Base-by-base conservation (phyloP, 2,113 vertebrate genomes). In the Strigops habroptila region DNA sequence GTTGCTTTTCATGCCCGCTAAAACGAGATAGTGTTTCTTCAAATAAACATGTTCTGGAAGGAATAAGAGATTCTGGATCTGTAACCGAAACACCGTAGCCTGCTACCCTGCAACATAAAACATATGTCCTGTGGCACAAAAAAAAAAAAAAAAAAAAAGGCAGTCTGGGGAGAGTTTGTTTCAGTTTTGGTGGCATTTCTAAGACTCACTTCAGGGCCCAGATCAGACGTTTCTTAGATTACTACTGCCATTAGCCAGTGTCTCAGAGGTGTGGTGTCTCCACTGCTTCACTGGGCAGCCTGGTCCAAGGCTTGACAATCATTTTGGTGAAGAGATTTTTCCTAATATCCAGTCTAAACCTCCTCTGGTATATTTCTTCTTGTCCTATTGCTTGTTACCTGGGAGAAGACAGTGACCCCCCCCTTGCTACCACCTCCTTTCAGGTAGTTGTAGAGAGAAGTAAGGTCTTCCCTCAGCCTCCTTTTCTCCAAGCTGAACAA, bases 181-280 rank as follows among this genome's bases (percentile, higher is more conserved):
- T 77, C 35, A 9, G 28, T 68, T 83, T 59, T 39, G 43, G 60
- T 93, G 88, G 49, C 46, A 73, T 97, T 97, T 97, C 94, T 53
- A 91, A 74, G 90, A 55, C 81, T 84, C 0, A 13, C 94, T 68
- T 74, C 39, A 77, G 65, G 75, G 82, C 33, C 30, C 25, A 0
- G 69, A 85, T 96, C 53, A 91, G 82, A 92, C 82, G 70, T 86
- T 89, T 90, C 91, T 96, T 69, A 82, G 94, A 91, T 95, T 93
- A 88, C 74, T 94, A 14, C 33, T n/a, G 95, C 82, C 82, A 53
- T n/a, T 94, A 93, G 97, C 18, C 65, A 97, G 95, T 31, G 76
- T 39, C 73, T 96, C 8, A 7, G 96, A 11, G 2, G 13, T 11
- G 1, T 28, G 31, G 18, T 10, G 15, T 5, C n/a, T 37, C 30